Conservation (phyloP, 92 coral and sea anemone species). For the Pocillopora meandrina region DNA sequence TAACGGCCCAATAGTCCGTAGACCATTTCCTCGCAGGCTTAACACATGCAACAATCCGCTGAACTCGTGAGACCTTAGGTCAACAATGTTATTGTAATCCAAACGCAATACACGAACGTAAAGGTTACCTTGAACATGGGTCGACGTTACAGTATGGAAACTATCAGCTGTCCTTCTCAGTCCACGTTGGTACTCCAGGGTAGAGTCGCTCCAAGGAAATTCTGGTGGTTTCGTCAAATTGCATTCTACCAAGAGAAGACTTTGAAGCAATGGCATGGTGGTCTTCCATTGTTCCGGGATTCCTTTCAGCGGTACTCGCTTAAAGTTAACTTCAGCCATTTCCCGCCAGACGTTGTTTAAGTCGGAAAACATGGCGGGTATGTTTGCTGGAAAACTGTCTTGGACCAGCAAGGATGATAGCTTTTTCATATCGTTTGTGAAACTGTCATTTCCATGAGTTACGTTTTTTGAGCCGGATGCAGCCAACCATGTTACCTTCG, state of each 20-base stretch:
- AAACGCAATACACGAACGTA: background rate
- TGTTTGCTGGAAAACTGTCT: background rate
- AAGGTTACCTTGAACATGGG: background rate
- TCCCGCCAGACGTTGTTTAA: background rate
- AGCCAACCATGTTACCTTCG: background rate
- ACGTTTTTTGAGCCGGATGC: background rate
- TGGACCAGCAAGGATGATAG: background rate
- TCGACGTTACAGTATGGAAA: background rate
- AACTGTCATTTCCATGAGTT: constrained; percentile 1
- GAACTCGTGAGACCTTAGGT: constrained; percentile 8
- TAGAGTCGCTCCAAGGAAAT: constrained; percentile 26
- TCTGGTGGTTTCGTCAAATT: constrained; percentile 3
- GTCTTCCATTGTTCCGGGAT: constrained; percentile 5
- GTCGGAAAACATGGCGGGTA: constrained; percentile 4
- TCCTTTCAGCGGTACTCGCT: background rate
- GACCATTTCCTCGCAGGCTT: constrained; percentile 7
- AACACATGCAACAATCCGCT: constrained; percentile 11
- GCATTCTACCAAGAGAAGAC: background rate
- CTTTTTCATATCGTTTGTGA: background rate
- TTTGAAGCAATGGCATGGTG: constrained; percentile 4
- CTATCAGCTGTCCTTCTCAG: background rate
- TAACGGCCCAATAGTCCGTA: background rate
- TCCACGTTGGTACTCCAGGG: background rate
- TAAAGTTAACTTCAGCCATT: background rate
- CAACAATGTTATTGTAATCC: background rate